Conservation (phyloP, 2,888 invertebrate species). For the Apotomis turbidana region DNA sequence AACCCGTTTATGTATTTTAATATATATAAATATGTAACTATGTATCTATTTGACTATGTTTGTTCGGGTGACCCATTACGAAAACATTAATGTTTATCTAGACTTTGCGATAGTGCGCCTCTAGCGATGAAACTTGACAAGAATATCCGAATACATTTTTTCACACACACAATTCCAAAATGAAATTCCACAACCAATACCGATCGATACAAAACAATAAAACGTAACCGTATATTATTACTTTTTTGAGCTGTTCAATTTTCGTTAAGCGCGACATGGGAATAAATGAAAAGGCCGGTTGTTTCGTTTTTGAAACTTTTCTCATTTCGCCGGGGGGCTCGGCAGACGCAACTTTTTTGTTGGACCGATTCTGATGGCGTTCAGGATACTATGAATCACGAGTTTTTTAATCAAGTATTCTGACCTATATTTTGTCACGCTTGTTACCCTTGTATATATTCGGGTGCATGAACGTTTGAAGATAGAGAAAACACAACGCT, state of each 20-base stretch:
- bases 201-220: conserved; percentile 26
- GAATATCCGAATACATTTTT: too few relatives aligned
- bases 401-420: conserved; percentile 13
- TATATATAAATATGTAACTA: too few relatives aligned
- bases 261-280: conserved; percentile 29
- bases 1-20: too few relatives aligned
- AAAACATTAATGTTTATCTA: too few relatives aligned
- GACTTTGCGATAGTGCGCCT: too few relatives aligned
- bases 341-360: conserved; percentile 53
- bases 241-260: conserved; percentile 38
- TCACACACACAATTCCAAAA: too few relatives aligned
- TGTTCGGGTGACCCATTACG: too few relatives aligned
- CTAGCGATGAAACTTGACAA: too few relatives aligned
- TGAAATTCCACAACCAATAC: neutral
- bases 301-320: conserved; percentile 73
- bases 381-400: neutral
- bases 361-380: conserved; percentile 39
- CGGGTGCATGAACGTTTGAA: too few relatives aligned
- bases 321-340: conserved; percentile 64
- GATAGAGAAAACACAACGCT: too few relatives aligned
- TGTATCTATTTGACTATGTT: too few relatives aligned
- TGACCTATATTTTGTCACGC: neutral
- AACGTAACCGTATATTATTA: conserved; percentile 22
- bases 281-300: conserved; percentile 49
- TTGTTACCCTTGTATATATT: neutral